Evolutionary conservation across 1,140 invertebrate genomes (phyloP).

Genomic region (Zaprionus vittiger): DNA sequence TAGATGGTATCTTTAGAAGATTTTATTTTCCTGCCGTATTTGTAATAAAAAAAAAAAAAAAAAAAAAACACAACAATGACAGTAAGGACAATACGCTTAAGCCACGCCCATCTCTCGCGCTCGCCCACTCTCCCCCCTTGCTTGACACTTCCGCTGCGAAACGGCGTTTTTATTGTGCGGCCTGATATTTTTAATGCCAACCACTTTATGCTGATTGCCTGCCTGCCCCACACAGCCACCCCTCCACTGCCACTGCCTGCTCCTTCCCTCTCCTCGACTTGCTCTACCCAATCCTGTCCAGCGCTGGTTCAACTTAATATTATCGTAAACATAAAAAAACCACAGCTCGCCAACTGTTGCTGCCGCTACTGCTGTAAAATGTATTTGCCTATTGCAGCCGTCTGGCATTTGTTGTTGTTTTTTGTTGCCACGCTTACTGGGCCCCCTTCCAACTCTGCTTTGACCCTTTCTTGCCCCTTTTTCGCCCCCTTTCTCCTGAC

Average conservation of each 20-base stretch:
- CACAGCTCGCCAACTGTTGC: conserved; percentile 66
- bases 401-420: conserved; percentile 42
- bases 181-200: conserved; percentile 80
- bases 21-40: too few relatives aligned
- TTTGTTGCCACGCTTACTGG: conserved; percentile 21
- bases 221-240: conserved; percentile 18
- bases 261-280: too few relatives aligned
- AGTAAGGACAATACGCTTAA: conserved; percentile 19
- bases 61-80: conserved; percentile 4
- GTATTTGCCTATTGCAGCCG: conserved; percentile 47
- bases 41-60: too few relatives aligned
- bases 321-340: conserved; percentile 78
- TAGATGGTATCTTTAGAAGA: too few relatives aligned
- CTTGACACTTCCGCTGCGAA: conserved; percentile 65
- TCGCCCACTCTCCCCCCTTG: not conserved
- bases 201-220: conserved; percentile 81
- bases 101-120: not conserved
- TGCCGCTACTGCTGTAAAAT: conserved; percentile 9
- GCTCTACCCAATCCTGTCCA: conserved; percentile 11
- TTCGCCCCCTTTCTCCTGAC: not conserved
- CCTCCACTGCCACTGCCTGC: conserved; percentile 5
- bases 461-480: not conserved
- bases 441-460: too few relatives aligned
- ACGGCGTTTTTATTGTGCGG: conserved; percentile 72
- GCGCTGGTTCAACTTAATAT: conserved; percentile 65